Conservation (phyloP, 2,888 invertebrate genomes). For the Spisula solida region DNA sequence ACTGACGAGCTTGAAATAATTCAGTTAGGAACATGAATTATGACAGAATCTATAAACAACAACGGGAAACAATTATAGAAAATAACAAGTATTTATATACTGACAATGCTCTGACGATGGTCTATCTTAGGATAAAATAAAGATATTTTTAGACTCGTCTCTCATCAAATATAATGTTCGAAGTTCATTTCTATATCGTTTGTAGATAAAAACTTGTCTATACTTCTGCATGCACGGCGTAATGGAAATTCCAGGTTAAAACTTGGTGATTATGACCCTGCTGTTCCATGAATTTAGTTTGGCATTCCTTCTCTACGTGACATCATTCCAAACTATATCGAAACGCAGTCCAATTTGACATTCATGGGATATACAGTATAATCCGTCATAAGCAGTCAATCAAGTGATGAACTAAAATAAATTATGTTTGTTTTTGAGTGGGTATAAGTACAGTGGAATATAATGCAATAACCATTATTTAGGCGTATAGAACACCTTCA, state of each 20-base stretch:
- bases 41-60: neutral
- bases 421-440: too few species aligned
- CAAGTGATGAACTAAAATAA: too few species aligned
- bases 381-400: too few species aligned
- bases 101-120: neutral
- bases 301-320: neutral
- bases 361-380: neutral
- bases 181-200: conserved; percentile 9
- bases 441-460: too few species aligned
- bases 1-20: neutral
- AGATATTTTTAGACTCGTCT: neutral
- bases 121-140: neutral
- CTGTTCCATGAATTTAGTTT: conserved; percentile 15
- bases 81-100: neutral
- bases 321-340: neutral
- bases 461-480: too few species aligned
- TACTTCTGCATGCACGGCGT: neutral
- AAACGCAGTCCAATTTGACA: neutral
- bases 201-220: neutral
- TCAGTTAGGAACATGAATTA: neutral
- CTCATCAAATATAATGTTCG: conserved; percentile 10
- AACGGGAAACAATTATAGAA: neutral
- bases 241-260: conserved; percentile 35
- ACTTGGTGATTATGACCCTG: neutral
- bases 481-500: too few species aligned